Base-by-base conservation (phyloP, 2,113 vertebrate genomes). In the Sorex fumeus region DNA sequence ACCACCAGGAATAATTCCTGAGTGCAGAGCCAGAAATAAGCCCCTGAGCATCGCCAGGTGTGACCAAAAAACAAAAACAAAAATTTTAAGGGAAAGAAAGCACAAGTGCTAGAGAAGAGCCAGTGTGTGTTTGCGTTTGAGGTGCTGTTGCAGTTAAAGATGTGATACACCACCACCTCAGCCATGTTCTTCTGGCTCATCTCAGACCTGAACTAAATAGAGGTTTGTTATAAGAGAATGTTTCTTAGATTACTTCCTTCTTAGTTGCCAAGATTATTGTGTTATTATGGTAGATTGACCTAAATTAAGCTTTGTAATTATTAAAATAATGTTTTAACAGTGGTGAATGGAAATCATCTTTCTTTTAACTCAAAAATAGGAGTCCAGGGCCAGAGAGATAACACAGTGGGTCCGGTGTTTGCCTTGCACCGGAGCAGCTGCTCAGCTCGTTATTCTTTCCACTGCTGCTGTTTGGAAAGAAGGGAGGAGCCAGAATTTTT, bases 311-410 rank as follows among this genome's bases (percentile, higher is more conserved):
- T 40, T 40, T 72, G 18, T 69, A 57, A 27, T 71, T 60, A 15
- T 82, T 90, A 69, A 88, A 83, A 60, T 91, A 34, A 30, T 40
- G 71, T 90, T 89, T 78, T 75, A 86, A 57, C 21, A 36, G 1
- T 66, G 30, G 23, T 84, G 93, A 92, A 85, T 75, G 27, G 12
- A 66, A 1, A 71, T 62, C n/a, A 32, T 84, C 66, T 94, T 12
- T 36, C 34, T 70, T 90, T 88, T 83, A 78, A 82, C n/a, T 87
- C 28, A 71, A 84, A 94, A 88, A 10, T 64, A 60, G 57, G 57
- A 40, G 3, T 40, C 40, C 40, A 40, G 40, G 40, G 3, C 40
- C 40, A 40, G 40, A 40, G 40, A 40, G 40, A 40, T 40, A 40
- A 40, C 40, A 40, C 40, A 40, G 40, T 40, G 40, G 40, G 40